Evolutionary conservation across 1,140 invertebrate species (phyloP).

Genomic region (Drosophila orosa): DNA sequence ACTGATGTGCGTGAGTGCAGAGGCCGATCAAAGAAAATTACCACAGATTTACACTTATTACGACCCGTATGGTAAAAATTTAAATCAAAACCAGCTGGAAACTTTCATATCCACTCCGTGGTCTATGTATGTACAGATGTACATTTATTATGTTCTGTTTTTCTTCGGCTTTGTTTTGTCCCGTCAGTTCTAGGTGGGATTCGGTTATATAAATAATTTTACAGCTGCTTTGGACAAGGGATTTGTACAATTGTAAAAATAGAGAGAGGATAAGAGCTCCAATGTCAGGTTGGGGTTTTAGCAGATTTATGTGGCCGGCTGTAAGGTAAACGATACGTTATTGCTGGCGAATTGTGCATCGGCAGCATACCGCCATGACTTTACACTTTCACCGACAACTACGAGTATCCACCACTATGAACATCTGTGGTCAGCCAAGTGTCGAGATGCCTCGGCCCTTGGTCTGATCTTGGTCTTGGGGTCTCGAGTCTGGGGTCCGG

Average conservation of each 20-base stretch:
- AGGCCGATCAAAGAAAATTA: background rate
- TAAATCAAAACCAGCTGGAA: constrained; percentile 19
- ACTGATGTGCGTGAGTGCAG: no score
- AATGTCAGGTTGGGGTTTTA: constrained; percentile 42
- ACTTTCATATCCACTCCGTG: constrained; percentile 41
- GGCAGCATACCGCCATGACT: constrained; percentile 56
- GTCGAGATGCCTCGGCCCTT: constrained; percentile 44
- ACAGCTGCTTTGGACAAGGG: constrained; percentile 45
- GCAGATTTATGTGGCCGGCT: constrained; percentile 52
- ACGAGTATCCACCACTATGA: constrained; percentile 15
- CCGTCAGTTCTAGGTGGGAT: constrained; percentile 44
- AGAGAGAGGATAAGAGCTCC: constrained; percentile 19
- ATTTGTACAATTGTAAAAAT: constrained; percentile 17
- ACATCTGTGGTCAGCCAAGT: constrained; percentile 69
- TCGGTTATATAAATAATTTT: constrained; percentile 64
- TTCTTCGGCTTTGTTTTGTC: constrained; percentile 3
- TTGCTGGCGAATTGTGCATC: constrained; percentile 45
- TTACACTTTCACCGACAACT: constrained; percentile 70
- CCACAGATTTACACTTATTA: constrained; percentile 2
- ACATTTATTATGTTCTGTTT: constrained; percentile 24
- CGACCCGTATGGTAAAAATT: background rate
- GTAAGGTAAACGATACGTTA: constrained; percentile 59
- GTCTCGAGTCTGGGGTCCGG: constrained; percentile 2
- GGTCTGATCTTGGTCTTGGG: constrained; percentile 44
- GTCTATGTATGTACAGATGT: background rate